Evolutionary conservation across 2,888 invertebrate species (phyloP).

Genomic region (Elegia similella): DNA sequence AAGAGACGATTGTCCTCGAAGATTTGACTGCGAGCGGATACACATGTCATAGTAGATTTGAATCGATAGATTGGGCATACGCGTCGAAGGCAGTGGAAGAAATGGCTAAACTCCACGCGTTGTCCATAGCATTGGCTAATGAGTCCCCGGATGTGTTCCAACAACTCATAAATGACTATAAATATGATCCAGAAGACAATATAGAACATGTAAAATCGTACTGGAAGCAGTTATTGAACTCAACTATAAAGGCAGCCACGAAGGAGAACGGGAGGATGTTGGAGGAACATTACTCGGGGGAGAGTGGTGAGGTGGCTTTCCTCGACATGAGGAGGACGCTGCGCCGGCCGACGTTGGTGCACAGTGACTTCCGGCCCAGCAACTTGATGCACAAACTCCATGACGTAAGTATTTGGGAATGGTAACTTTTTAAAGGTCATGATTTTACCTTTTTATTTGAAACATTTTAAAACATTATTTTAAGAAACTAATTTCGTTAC

Average conservation of each 20-base stretch:
- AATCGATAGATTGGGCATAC: slow-evolving; percentile 24
- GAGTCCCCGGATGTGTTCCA: neutral
- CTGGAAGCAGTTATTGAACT: neutral
- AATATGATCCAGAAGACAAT: neutral
- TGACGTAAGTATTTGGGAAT: slow-evolving; percentile 31
- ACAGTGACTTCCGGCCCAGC: slow-evolving; percentile 36
- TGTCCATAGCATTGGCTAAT: slow-evolving; percentile 13
- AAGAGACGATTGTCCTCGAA: slow-evolving; percentile 11
- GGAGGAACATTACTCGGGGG: neutral
- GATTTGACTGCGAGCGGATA: slow-evolving; percentile 1
- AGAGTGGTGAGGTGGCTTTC: neutral
- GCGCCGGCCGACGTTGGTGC: slow-evolving; percentile 19
- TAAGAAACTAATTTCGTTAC: too few species aligned
- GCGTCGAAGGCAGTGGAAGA: slow-evolving; percentile 36
- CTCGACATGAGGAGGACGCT: neutral
- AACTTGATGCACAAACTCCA: slow-evolving; percentile 36
- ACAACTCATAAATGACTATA: neutral
- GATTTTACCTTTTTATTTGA: too few species aligned
- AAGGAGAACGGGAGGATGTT: neutral
- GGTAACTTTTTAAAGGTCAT: too few species aligned
- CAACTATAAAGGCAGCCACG: neutral
- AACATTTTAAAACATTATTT: too few species aligned
- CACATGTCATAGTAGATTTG: neutral
- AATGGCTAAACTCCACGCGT: slow-evolving; percentile 53
- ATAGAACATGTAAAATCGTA: neutral